Evolutionary conservation across 2,888 invertebrate species (phyloP).

Genomic region (Pteria penguin): DNA sequence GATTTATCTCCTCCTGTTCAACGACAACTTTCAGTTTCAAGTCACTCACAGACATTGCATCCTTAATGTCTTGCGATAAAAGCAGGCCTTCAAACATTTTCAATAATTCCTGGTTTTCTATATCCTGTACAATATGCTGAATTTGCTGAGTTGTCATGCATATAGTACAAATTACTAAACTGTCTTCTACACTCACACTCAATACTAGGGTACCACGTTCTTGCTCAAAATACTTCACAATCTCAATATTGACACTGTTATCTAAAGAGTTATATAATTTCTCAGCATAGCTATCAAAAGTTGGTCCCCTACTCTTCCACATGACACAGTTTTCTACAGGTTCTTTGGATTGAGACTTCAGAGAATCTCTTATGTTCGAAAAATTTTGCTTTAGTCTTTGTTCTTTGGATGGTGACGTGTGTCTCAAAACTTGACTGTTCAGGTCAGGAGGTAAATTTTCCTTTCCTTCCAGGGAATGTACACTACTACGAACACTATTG

Average conservation of each 20-base stretch:
- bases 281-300: constrained; percentile 32
- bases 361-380: constrained; percentile 4
- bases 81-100: constrained; percentile 65
- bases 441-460: constrained; percentile 22
- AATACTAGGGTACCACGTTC: constrained; percentile 75
- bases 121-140: constrained; percentile 64
- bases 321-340: constrained; percentile 37
- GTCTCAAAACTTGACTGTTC: neutral
- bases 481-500: constrained; percentile 4
- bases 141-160: constrained; percentile 73
- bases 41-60: constrained; percentile 64
- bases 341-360: constrained; percentile 2
- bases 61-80: constrained; percentile 58
- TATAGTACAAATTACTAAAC: constrained; percentile 71
- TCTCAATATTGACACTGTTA: constrained; percentile 58
- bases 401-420: neutral
- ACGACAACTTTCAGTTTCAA: constrained; percentile 67
- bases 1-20: constrained; percentile 66
- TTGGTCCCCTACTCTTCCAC: constrained; percentile 43
- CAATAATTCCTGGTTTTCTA: constrained; percentile 62
- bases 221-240: constrained; percentile 77
- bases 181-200: constrained; percentile 65
- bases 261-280: constrained; percentile 63
- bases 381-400: neutral
- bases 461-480: constrained; percentile 3